Conservation (phyloP, 2,113 vertebrate species). For the Heptranchias perlo region DNA sequence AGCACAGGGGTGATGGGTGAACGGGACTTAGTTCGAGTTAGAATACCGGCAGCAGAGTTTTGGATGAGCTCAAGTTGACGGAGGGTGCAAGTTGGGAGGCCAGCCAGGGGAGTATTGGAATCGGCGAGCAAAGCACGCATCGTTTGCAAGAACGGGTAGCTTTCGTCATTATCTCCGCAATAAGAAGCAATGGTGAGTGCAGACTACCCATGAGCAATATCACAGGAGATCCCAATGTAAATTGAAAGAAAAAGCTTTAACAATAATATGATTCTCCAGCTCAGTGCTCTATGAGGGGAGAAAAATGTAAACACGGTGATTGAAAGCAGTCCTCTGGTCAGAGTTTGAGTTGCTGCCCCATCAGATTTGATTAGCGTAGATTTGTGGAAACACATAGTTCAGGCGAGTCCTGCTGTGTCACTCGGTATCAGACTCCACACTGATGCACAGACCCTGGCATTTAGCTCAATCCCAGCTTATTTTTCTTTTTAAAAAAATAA, state of each 20-base stretch:
- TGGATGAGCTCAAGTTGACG: too few species aligned
- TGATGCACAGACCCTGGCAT: neutral
- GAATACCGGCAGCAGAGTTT: too few species aligned
- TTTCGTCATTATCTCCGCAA: neutral
- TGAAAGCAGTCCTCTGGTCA: neutral
- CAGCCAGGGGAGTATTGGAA: too few species aligned
- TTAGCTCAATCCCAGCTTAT: neutral
- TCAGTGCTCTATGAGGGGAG: neutral
- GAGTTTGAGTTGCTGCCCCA: neutral
- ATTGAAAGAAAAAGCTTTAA: neutral
- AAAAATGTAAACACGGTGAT: neutral
- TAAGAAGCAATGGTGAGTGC: neutral
- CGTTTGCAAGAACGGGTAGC: too few species aligned
- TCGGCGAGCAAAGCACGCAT: too few species aligned
- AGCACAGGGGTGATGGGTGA: too few species aligned
- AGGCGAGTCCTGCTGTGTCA: neutral
- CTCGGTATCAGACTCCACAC: neutral
- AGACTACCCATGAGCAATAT: neutral
- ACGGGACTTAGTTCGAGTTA: too few species aligned
- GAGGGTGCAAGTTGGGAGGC: too few species aligned
- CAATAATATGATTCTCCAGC: neutral
- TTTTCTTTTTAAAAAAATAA: neutral
- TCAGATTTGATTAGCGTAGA: neutral
- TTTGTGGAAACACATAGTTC: neutral
- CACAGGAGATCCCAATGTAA: neutral